Base-by-base conservation (phyloP, 1,140 invertebrate genomes). In the Philotrypesis tridentata region DNA sequence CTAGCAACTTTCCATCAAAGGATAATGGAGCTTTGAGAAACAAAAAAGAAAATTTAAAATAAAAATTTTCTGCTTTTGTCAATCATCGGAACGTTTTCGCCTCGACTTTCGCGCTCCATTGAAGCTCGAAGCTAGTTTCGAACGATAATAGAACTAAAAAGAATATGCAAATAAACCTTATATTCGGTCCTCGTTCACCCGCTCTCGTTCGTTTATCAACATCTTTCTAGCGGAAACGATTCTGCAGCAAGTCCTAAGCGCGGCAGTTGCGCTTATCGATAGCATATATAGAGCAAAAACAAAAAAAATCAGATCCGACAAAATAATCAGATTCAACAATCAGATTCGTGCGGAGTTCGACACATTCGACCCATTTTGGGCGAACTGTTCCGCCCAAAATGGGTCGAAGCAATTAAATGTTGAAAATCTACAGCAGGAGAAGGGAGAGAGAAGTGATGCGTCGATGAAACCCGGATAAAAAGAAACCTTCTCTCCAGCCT, bases 331-430 rank as follows among this genome's bases (percentile, higher is more conserved):
- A n/a, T n/a, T n/a, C n/a, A 60, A n/a, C 4, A 65, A 65, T 9
- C 9, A 23, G 14, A 27, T 27, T 27, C 25, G 25, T 3, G 23
- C 27, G 61, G 27, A 65, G 27, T 27, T 65, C n/a, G n/a, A n/a
- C n/a, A n/a, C n/a, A n/a, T n/a, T n/a, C n/a, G n/a, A n/a, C 31
- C n/a, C 43, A 72, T 72, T 25, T 72, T 37, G 33, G 9, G 33
- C 3, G 17, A 43, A 55, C 48, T 3, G n/a, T n/a, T n/a, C n/a
- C n/a, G 12, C 37, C 48, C 33, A 4, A 72, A 43, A 72, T 43
- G 25, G 70, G 70, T 37, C 67, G 67, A 17, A 37, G 37, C 67
- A 70, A 70, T 70, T 70, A 70, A 70, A 33, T 70, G 67, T 21
- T 37, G 67, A 37, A 70, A 70, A 70, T 70, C 31, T 17, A 23